Conservation (phyloP, 1,140 invertebrate species). For the Pseudomyrmex sp. region DNA sequence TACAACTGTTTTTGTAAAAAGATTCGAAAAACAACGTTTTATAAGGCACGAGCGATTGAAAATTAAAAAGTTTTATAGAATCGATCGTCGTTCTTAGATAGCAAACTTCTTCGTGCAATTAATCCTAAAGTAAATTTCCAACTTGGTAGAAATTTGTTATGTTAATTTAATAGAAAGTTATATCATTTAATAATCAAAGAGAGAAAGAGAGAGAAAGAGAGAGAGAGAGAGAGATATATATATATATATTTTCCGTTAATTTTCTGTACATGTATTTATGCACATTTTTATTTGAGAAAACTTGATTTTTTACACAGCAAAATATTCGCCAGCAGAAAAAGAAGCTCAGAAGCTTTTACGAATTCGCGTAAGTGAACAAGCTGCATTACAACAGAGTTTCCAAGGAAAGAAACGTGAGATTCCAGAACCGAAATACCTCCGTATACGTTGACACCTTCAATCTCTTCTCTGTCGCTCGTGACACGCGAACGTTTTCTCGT, state of each 20-base stretch:
- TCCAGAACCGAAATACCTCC: conserved; percentile 26
- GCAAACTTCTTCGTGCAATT: conserved; percentile 22
- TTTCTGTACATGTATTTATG: background rate
- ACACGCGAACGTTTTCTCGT: conserved; percentile 9
- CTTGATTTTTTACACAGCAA: conserved; percentile 16
- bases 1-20: background rate
- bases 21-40: background rate
- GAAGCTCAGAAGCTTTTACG: background rate
- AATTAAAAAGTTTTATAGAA: conserved; percentile 12
- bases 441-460: conserved; percentile 1
- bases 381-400: conserved; percentile 51
- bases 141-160: conserved; percentile 43
- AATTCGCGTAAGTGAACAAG: conserved; percentile 29
- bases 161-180: conserved; percentile 35
- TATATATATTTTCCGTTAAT: background rate
- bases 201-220: no score
- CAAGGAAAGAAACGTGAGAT: conserved; percentile 26
- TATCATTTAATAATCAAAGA: background rate
- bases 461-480: conserved; percentile 7
- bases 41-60: background rate
- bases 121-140: conserved; percentile 11
- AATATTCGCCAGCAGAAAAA: conserved; percentile 39
- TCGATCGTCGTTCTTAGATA: conserved; percentile 3
- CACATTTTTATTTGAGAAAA: conserved; percentile 20
- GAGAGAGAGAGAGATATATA: no score